Evolutionary conservation across 2,888 invertebrate species (phyloP).

Genomic region (Zaprionus lineosus): DNA sequence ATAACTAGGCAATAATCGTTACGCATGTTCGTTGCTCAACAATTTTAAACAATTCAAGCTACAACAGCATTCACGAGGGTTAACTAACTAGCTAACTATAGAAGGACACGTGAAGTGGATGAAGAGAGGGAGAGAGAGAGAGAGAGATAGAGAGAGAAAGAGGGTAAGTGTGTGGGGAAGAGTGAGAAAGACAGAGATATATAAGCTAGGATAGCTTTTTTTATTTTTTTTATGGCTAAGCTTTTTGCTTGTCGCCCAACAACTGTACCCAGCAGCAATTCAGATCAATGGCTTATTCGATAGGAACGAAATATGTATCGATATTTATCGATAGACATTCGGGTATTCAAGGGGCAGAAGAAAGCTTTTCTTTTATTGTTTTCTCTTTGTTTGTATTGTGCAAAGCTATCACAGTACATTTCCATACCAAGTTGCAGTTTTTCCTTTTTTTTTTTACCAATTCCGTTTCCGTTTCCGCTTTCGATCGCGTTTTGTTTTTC

Average conservation of each 20-base stretch:
- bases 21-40: conserved; percentile 68
- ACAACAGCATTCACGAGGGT: conserved; percentile 72
- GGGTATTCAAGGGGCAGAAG: background rate
- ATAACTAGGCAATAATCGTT: conserved; percentile 73
- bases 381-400: conserved; percentile 30
- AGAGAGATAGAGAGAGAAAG: conserved; percentile 5
- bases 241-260: conserved; percentile 24
- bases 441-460: no score
- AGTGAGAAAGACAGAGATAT: conserved; percentile 19
- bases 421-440: conserved; percentile 52
- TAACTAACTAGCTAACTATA: conserved; percentile 49
- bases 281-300: conserved; percentile 25
- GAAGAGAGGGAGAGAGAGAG: conserved; percentile 14
- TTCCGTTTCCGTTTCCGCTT: conserved; percentile 35
- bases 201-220: conserved; percentile 16
- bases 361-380: conserved; percentile 15
- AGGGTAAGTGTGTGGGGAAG: conserved; percentile 15
- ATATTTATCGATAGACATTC: conserved; percentile 18
- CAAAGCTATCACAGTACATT: conserved; percentile 81
- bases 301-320: conserved; percentile 36
- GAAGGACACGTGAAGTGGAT: no score
- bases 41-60: conserved; percentile 59
- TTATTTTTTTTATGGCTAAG: conserved; percentile 8
- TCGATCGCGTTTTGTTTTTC: conserved; percentile 12
- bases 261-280: conserved; percentile 49